Conservation (phyloP, 2,113 vertebrate species). For the Athene cunicularia region DNA sequence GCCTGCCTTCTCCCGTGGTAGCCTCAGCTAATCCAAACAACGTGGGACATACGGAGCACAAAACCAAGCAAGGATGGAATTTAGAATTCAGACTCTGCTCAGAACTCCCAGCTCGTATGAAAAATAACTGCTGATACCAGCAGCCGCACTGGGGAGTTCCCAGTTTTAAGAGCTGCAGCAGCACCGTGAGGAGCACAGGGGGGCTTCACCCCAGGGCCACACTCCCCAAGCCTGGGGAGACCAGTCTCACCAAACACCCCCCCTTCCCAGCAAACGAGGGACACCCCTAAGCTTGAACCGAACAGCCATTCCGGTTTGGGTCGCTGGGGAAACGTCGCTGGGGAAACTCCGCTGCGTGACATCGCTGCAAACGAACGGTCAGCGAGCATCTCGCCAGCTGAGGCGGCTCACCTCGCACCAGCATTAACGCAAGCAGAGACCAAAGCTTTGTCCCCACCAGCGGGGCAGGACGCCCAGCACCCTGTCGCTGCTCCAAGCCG, state of each 20-base stretch:
- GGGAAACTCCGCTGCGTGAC: rapidly evolving
- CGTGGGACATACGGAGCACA: not conserved
- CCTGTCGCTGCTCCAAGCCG: not conserved
- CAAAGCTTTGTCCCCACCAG: rapidly evolving
- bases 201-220: rapidly evolving
- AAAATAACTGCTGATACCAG: not conserved
- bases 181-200: rapidly evolving
- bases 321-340: not conserved
- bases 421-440: rapidly evolving
- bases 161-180: rapidly evolving
- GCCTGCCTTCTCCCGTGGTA: rapidly evolving
- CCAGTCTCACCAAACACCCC: not conserved
- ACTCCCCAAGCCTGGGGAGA: not conserved
- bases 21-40: not conserved
- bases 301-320: not conserved
- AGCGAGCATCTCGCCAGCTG: no score
- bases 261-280: rapidly evolving
- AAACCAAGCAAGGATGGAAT: not conserved
- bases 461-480: rapidly evolving
- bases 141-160: not conserved
- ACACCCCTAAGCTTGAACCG: rapidly evolving
- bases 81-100: not conserved
- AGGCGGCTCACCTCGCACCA: rapidly evolving
- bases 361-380: rapidly evolving
- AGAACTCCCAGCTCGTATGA: not conserved